Conservation (phyloP, 2,797 vertebrate genomes). For the Threskiornis aethiopicus region DNA sequence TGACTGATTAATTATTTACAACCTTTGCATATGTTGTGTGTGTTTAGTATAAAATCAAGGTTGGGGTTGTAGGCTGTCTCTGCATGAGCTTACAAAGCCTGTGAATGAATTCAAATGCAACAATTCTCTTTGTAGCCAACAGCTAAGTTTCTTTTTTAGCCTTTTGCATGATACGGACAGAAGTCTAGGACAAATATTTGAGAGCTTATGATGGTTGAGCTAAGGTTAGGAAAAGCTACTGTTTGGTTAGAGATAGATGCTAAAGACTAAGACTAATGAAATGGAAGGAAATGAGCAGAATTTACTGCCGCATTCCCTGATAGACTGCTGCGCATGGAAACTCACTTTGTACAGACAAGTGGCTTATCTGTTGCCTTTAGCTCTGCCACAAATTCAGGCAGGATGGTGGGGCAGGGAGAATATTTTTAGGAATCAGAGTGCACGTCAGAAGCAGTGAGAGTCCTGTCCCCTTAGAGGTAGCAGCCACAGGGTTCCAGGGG, state of each 20-base stretch:
- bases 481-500: neutral
- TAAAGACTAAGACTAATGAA: neutral
- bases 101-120: conserved; percentile 8
- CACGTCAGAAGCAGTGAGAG: neutral
- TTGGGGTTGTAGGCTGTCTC: conserved; percentile 4
- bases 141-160: neutral
- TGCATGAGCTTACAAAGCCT: conserved; percentile 15
- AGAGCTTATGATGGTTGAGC: neutral
- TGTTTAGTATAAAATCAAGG: neutral
- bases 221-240: neutral
- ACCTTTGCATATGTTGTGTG: neutral
- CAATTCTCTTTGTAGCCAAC: conserved; percentile 28
- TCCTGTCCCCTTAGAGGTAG: neutral
- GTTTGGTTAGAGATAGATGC: neutral
- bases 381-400: neutral
- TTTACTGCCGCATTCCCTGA: neutral
- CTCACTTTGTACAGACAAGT: neutral
- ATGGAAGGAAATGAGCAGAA: neutral
- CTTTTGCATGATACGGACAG: neutral
- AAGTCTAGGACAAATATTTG: conserved; percentile 30
- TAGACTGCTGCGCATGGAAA: neutral
- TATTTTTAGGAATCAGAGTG: neutral
- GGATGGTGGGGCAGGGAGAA: neutral
- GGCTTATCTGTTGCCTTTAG: neutral
- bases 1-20: conserved; percentile 39